Base-by-base conservation (phyloP, 2,797 vertebrate genomes). In the Gymnoscopelus braueri region DNA sequence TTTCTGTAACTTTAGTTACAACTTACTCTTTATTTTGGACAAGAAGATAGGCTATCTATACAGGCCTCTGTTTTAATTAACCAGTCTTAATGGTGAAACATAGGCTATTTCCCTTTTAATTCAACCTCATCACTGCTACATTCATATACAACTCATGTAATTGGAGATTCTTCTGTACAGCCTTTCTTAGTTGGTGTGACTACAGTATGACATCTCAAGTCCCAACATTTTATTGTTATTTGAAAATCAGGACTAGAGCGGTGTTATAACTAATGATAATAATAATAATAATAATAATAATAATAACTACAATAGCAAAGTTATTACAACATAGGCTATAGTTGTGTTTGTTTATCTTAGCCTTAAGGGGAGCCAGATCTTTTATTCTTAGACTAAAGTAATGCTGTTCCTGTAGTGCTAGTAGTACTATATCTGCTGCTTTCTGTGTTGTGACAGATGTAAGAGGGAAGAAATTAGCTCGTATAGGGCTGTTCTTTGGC, bases 381-480 rank as follows among this genome's bases (percentile, higher is more conserved):
- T 60, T 11, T 13, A 1, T 26, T 7, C 10, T 2, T 4, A 51
- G n/a, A 63, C 3, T 13, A 14, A 58, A 50, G 56, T 5, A 3
- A 10, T 15, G 50, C 47, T 68, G 32, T n/a, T 44, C 6, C 14
- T 53, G 70, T 35, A 35, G 32, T 29, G 32, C 26, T 29, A 29
- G 26, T 29, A 29, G 2, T 52, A 60, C 63, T 19, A 71, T 48
- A 56, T 57, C 24, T 74, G 63, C 63, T 49, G 76, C 1, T n/a
- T n/a, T n/a, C n/a, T n/a, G n/a, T n/a, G n/a, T 53, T 3, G 15
- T 77, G 69, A 68, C 76, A 74, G 75, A 83, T 72, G 69, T 13
- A 69, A 0, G 50, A 52, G 54, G 81, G 81, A 78, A 85, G 82
- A 84, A 73, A 60, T 70, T 67, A 75, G 73, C 78, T 81, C 77